A percentile compares a stretch with the other conserved stretches of the same genome.
Conservation (phyloP, 2,888 invertebrate genomes). For the Amblyteles armatorius region DNA sequence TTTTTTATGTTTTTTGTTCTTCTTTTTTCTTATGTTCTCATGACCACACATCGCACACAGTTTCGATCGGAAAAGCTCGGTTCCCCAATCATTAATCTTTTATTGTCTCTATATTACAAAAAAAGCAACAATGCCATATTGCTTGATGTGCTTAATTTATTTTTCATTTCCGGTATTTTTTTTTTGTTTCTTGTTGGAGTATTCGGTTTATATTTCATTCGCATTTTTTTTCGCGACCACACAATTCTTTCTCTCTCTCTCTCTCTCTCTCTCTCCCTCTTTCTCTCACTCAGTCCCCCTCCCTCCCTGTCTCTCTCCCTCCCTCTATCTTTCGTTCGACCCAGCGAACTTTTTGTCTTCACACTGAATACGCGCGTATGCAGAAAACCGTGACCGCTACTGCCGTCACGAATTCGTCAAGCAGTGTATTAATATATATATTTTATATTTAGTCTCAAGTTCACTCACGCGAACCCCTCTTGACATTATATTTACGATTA, state of each 20-base stretch:
- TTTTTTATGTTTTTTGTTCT: slow-evolving; percentile 23
- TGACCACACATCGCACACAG: slow-evolving; percentile 52
- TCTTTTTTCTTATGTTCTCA: slow-evolving; percentile 29
- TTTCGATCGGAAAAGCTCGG: slow-evolving; percentile 37
- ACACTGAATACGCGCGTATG: slow-evolving; percentile 41
- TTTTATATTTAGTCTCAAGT: slow-evolving; percentile 30
- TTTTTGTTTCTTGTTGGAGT: slow-evolving; percentile 53
- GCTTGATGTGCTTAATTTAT: slow-evolving; percentile 61
- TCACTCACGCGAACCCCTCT: slow-evolving; percentile 43
- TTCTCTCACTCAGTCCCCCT: not conserved
- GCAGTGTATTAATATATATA: slow-evolving; percentile 33
- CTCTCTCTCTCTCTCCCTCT: not conserved
- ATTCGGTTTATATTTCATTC: slow-evolving; percentile 45
- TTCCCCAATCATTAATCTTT: slow-evolving; percentile 58
- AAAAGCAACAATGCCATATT: slow-evolving; percentile 73
- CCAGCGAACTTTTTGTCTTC: slow-evolving; percentile 59
- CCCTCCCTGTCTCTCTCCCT: slow-evolving; percentile 1
- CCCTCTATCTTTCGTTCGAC: slow-evolving; percentile 46
- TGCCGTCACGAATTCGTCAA: slow-evolving; percentile 38
- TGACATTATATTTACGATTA: slow-evolving; percentile 48
- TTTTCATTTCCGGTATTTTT: slow-evolving; percentile 43
- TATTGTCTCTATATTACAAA: slow-evolving; percentile 76
- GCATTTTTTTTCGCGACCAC: slow-evolving; percentile 17
- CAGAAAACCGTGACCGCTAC: slow-evolving; percentile 35
- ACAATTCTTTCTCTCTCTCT: slow-evolving; percentile 22